Conservation (phyloP, 1,140 invertebrate species). For the Scaptomyza montana region DNA sequence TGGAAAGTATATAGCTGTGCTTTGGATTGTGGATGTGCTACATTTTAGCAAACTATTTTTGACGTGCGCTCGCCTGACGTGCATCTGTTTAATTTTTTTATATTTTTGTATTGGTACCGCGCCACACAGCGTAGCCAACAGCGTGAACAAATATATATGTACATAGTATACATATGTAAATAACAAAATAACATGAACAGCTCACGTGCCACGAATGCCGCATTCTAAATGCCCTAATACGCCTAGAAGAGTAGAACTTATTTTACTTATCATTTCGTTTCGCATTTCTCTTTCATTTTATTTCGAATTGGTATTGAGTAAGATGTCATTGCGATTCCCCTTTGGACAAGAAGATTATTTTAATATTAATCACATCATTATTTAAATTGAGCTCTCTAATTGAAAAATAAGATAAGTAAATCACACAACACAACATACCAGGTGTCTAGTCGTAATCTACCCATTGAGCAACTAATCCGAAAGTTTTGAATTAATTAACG, state of each 20-base stretch:
- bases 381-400: no score
- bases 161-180: slow-evolving; percentile 24
- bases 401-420: neutral
- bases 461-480: slow-evolving; percentile 22
- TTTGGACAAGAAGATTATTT: no score
- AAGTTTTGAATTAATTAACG: slow-evolving; percentile 57
- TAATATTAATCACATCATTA: no score
- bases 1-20: neutral
- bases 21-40: slow-evolving; percentile 28
- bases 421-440: slow-evolving; percentile 14
- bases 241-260: neutral
- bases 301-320: no score
- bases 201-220: neutral
- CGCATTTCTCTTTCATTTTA: neutral
- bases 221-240: neutral
- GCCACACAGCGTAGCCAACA: slow-evolving; percentile 17
- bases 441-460: slow-evolving; percentile 1
- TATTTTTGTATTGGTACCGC: slow-evolving; percentile 14
- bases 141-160: slow-evolving; percentile 22
- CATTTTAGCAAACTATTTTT: slow-evolving; percentile 64
- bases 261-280: neutral
- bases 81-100: slow-evolving; percentile 15
- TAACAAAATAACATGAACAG: slow-evolving; percentile 21
- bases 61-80: slow-evolving; percentile 52
- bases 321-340: no score